Base-by-base conservation (phyloP, 2,888 invertebrate genomes). In the Lumbricus terrestris region DNA sequence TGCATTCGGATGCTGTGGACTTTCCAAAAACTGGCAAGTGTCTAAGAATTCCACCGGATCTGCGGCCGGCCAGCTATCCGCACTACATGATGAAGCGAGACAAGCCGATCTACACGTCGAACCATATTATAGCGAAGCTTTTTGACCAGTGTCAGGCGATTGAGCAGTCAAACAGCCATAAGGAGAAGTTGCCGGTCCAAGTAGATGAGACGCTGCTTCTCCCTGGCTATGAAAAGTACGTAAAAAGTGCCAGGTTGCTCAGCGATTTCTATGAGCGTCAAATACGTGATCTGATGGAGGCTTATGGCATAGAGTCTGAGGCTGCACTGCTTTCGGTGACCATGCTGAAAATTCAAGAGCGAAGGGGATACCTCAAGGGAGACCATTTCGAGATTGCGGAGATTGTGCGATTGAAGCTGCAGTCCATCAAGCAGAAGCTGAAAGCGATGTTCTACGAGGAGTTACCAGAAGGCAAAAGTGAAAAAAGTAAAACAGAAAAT, bases 1-100 rank as follows among this genome's bases (percentile, higher is more conserved):
- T 92, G 15, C 93, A 93, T 90, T 93, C 93, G 5, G 90, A 92
- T 34, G 92, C 92, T 92, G 91, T 95, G 11, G 95, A 95, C 92
- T 94, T 94, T 91, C 94, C 94, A 37, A 95, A 95, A 92, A 94
- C 94, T 16, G 95, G 95, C 1, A 92, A 92, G 34, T 82, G 35
- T 15, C 54, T 91, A 4, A 82, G 91, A 42, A 91, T 92, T 91
- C 91, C 20, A 40, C 35, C 42, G 88, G 88, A 40, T 82, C 92
- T 42, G 88, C 90, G 88, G 37, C 90, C 29, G 34, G 34, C 34
- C 23, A 91, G 37, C 88, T 88, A 23, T 42, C 89, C 37, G 88
- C 85, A 37, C 89, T 92, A n/a, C 89, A 89, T 89, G 89, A 89
- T 89, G 89, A 89, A 89, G 69, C 54, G 34, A 16, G 89, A 69